Conservation (phyloP, 2,113 vertebrate genomes). For the Poeciliopsis turrubarensis region DNA sequence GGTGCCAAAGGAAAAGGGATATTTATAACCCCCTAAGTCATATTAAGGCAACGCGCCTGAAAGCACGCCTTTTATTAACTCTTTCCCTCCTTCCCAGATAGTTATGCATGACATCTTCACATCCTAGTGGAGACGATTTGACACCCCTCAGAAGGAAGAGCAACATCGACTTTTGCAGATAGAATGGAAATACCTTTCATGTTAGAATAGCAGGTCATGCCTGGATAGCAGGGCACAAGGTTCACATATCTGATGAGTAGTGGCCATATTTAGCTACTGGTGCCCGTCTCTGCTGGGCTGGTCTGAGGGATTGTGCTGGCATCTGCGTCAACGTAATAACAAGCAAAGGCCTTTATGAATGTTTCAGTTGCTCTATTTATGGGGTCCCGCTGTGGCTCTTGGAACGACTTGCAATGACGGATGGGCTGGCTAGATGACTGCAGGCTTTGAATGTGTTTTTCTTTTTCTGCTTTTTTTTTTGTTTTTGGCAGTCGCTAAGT, state of each 20-base stretch:
- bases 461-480: neutral
- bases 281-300: conserved; percentile 52
- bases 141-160: conserved; percentile 9
- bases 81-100: conserved; percentile 18
- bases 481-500: neutral
- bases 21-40: conserved; percentile 50
- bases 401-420: conserved; percentile 44
- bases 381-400: conserved; percentile 49
- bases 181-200: conserved; percentile 12
- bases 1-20: conserved; percentile 23
- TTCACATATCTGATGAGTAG: conserved; percentile 63
- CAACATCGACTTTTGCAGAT: neutral
- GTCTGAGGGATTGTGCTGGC: conserved; percentile 51
- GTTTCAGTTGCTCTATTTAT: conserved; percentile 73
- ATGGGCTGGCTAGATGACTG: conserved; percentile 54
- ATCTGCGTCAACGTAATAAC: conserved; percentile 67
- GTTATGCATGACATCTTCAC: conserved; percentile 25
- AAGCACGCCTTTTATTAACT: conserved; percentile 12
- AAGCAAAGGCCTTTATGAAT: conserved; percentile 72
- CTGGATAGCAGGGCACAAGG: conserved; percentile 37
- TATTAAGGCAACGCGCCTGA: conserved; percentile 9
- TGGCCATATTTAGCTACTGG: conserved; percentile 67
- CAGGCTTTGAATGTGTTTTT: conserved; percentile 34
- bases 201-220: conserved; percentile 19
- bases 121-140: conserved; percentile 18